phyloP scores from a whole-genome alignment of 2,888 invertebrate genomes.

The Rhagophthalmus giganteus region DNA sequence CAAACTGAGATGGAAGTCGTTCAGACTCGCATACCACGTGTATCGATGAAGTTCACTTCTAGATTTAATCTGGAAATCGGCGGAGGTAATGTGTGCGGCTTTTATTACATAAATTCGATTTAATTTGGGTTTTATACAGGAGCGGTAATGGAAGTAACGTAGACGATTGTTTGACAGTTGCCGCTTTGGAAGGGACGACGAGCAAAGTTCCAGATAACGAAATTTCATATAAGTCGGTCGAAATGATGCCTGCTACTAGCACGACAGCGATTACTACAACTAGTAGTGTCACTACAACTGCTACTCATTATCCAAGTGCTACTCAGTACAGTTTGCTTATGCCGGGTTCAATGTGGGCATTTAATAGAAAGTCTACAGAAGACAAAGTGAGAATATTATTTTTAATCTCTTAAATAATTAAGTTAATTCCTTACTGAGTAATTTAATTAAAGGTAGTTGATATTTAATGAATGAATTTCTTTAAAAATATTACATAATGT shows the following conservation, averaged over 20 bases:
- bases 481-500: not conserved
- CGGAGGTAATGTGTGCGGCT: too few relatives aligned
- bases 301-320: conserved; percentile 59
- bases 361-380: conserved; percentile 20
- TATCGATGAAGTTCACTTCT: conserved; percentile 23
- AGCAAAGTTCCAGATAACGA: conserved; percentile 35
- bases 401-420: not conserved
- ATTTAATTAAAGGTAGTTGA: too few relatives aligned
- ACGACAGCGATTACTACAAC: too few relatives aligned
- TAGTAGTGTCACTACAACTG: conserved; percentile 1
- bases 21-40: conserved; percentile 25
- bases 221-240: conserved; percentile 30
- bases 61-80: conserved; percentile 24
- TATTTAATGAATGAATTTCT: not conserved
- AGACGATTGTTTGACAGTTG: conserved; percentile 34
- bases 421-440: too few relatives aligned
- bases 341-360: conserved; percentile 19
- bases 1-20: conserved; percentile 20
- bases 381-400: conserved; percentile 18
- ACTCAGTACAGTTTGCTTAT: conserved; percentile 34
- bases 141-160: conserved; percentile 21
- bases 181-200: conserved; percentile 40
- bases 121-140: conserved; percentile 6
- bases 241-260: conserved; percentile 42
- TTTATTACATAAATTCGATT: too few relatives aligned